A percentile compares a stretch with the other conserved stretches of the same genome.
Conservation (phyloP, 2,797 vertebrate species). For the Mormyrops attenuatus region DNA sequence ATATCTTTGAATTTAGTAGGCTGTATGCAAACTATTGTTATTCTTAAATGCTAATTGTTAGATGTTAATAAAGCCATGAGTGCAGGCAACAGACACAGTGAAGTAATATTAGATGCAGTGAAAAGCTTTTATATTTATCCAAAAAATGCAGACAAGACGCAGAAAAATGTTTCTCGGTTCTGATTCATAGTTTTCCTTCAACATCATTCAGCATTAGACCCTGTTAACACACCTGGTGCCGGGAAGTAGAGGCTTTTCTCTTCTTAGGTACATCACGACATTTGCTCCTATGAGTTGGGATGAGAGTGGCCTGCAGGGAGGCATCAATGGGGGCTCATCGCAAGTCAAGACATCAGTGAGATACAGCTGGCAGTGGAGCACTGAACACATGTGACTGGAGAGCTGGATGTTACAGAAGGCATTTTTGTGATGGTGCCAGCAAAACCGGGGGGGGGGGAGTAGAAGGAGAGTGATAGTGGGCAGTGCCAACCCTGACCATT, state of each 20-base stretch:
- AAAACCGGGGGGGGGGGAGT: conserved; percentile 38
- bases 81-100: background rate
- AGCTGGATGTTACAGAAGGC: conserved; percentile 31
- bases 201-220: background rate
- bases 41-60: background rate
- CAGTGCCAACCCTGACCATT: conserved; percentile 64
- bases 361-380: background rate
- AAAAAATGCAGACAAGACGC: background rate
- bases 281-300: background rate
- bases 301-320: background rate
- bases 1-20: background rate
- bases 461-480: conserved; percentile 58
- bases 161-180: background rate
- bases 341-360: background rate
- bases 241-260: background rate
- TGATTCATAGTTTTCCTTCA: background rate
- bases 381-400: background rate
- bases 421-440: conserved; percentile 46
- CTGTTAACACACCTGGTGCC: background rate
- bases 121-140: background rate
- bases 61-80: background rate
- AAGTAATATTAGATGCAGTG: background rate
- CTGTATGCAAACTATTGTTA: background rate
- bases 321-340: background rate
- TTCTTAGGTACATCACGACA: background rate